Evolutionary conservation across 2,113 vertebrate species (phyloP), one percentile per base, ranked within the genome.

Genomic region (Channa argus): DNA sequence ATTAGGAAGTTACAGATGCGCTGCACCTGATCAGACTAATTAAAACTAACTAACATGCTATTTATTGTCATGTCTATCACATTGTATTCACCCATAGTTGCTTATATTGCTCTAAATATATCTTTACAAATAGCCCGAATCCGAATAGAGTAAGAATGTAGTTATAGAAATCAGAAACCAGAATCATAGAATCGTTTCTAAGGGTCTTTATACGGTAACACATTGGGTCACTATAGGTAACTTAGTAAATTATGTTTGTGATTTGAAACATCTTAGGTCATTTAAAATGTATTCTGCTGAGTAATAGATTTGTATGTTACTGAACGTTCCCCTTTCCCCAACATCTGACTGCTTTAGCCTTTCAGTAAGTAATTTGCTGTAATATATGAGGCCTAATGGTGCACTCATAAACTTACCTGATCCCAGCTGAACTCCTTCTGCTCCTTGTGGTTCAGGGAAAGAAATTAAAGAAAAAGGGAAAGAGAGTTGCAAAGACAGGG

Each of bases 381-480:
- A 47, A 4, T 8, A 13, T 52, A 37, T 43, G 38, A 39, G 12
- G 24, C 9, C 54, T 38, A 13, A 36, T 6, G 45, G 44, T 24
- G 8, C 10, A 24, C 37, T 39, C 10, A 63, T 6, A 43, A 49
- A 79, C 95, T 92, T 90, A 96, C 96, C 96, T 97, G 96, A 87
- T 96, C 96, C 96, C 96, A 97, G 94, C 96, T 97, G 94, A 96
- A 96, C 91, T 97, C 96, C 88, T 96, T 96, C 92, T 94, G 94
- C 93, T 96, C 96, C 95, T 97, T 89, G 51, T 46, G 55, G 74
- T 82, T 78, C 60, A 59, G 75, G 71, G 83, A 86, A 72, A 36
- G 69, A 47, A 63, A 61, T 39, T 65, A 66, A 71, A 88, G 74
- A 84, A 56, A 70, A 79, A 55, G 60, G 80, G 58, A 78, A 53